Base-by-base conservation (phyloP, 2,888 invertebrate species). In the Lasioglossum vierecki region DNA sequence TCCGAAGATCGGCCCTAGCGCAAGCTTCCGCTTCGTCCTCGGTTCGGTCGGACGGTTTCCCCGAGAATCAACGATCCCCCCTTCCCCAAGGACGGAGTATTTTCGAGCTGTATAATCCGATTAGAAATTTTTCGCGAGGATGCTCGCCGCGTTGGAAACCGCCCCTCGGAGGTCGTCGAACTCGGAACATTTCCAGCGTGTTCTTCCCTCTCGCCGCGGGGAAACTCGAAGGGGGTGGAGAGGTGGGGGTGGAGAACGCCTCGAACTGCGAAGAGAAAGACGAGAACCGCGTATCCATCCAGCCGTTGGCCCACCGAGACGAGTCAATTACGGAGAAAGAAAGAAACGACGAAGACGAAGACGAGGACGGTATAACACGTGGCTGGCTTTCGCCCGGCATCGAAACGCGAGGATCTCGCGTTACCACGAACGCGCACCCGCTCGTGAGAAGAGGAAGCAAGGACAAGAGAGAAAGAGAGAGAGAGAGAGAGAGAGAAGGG, bases 281-380 rank as follows among this genome's bases (percentile, higher is more conserved):
- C 57, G 49, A 75, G 68, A 79, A 80, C 68, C 84, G 77, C 75
- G 79, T n/a, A 77, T 80, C 85, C 84, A 84, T 87, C 82, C 89
- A 85, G 78, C 79, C 78, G 80, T 78, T 78, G 68, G 80, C 76
- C 80, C 83, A 85, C 60, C 80, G 75, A 85, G 89, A 85, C 89
- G 90, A 83, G 90, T 90, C 89, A 89, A 89, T 89, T 89, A 89
- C 71, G 71, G 35, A 44, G 57, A 70, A 71, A 79, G 46, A 39
- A 39, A 22, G 70, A 66, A 76, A 76, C 60, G 63, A 84, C 82
- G 78, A 70, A 30, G 60, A 63, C 85, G 78, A 63, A 3, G 66
- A 70, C 39, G 35, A 63, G 1, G 63, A 63, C 63, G 30, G 63
- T 63, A 30, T 30, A 71, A 81, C 22, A 46, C 63, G 72, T 60